A percentile compares a stretch with the other conserved stretches of the same genome.
These are phyloP conservation scores for Allygus modestus DNA, from an alignment of 2,888 invertebrate genomes.

Conservation along the genomic window DNA sequence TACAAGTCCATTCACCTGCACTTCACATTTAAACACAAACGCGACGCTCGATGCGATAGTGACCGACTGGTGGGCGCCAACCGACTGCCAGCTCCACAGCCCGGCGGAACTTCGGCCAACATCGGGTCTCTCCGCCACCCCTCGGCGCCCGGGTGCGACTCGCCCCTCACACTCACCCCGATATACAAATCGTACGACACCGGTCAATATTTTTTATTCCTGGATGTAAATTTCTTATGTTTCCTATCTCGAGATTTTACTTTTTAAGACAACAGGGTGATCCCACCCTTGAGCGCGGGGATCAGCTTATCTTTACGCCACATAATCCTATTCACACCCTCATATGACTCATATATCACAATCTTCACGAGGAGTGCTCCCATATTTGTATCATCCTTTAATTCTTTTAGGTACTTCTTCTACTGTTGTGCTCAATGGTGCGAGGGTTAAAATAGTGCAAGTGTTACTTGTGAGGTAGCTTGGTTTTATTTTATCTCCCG, in stretches of 20 bases:
- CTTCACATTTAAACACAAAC: background rate
- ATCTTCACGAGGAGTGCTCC: background rate
- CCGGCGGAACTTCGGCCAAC: constrained; percentile 19
- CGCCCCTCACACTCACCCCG: background rate
- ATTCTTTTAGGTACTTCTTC: background rate
- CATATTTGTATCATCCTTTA: background rate
- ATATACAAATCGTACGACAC: constrained; percentile 1
- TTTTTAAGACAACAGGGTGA: constrained; percentile 5
- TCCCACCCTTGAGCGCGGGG: background rate
- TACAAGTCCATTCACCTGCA: background rate
- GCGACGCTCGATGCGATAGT: background rate
- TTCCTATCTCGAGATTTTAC: constrained; percentile 7
- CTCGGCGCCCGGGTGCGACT: constrained; percentile 9
- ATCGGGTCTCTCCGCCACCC: constrained; percentile 15
- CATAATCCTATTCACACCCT: background rate
- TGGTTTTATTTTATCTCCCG: too few species aligned
- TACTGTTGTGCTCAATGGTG: background rate
- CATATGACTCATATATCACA: background rate
- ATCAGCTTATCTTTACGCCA: constrained; percentile 5
- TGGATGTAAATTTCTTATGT: background rate
- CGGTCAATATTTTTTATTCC: constrained; percentile 15
- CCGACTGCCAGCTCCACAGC: constrained; percentile 1
- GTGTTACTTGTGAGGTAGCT: too few species aligned
- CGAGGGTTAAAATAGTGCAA: background rate
- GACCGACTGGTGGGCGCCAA: background rate